A percentile compares a stretch with the other conserved stretches of the same genome.
These are phyloP conservation scores for Thumatha senex DNA, from an alignment of 2,888 invertebrate genomes.

Conservation along the genomic window DNA sequence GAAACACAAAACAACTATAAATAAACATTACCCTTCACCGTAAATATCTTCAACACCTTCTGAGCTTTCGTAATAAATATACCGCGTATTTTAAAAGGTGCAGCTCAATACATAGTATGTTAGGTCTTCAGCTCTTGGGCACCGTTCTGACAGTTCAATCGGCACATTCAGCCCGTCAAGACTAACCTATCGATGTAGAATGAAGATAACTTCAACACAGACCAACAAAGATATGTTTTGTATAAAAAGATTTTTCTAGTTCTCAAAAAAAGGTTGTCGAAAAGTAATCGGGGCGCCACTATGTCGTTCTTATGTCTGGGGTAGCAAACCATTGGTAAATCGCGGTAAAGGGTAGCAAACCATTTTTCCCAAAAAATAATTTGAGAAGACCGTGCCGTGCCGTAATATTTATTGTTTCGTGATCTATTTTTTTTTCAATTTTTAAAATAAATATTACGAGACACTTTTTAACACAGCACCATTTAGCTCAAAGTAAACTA, in stretches of 20 bases:
- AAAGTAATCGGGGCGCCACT: too few relatives aligned
- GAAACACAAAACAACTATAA: constrained; percentile 26
- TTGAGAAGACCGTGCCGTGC: too few relatives aligned
- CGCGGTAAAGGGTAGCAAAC: too few relatives aligned
- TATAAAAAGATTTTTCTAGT: not conserved
- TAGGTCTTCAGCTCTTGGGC: constrained; percentile 33
- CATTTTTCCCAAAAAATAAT: too few relatives aligned
- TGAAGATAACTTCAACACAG: constrained; percentile 28
- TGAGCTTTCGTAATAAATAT: constrained; percentile 32
- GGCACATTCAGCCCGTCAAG: constrained; percentile 47
- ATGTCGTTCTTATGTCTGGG: too few relatives aligned
- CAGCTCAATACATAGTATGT: constrained; percentile 38
- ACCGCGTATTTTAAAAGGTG: constrained; percentile 41
- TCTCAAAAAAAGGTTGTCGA: not conserved
- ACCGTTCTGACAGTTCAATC: constrained; percentile 44
- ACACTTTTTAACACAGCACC: too few relatives aligned
- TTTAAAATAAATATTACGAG: too few relatives aligned
- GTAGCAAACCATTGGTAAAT: too few relatives aligned
- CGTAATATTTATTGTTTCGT: too few relatives aligned
- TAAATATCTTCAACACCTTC: constrained; percentile 36
- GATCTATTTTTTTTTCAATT: too few relatives aligned
- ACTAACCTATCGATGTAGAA: constrained; percentile 33
- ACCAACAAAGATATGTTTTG: constrained; percentile 20
- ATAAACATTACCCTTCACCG: constrained; percentile 18
- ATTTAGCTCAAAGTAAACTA: too few relatives aligned